A percentile compares a stretch with the other conserved stretches of the same genome.
Evolutionary conservation across 1,140 invertebrate genomes (phyloP).

Genomic region (Drosophila serrata): DNA sequence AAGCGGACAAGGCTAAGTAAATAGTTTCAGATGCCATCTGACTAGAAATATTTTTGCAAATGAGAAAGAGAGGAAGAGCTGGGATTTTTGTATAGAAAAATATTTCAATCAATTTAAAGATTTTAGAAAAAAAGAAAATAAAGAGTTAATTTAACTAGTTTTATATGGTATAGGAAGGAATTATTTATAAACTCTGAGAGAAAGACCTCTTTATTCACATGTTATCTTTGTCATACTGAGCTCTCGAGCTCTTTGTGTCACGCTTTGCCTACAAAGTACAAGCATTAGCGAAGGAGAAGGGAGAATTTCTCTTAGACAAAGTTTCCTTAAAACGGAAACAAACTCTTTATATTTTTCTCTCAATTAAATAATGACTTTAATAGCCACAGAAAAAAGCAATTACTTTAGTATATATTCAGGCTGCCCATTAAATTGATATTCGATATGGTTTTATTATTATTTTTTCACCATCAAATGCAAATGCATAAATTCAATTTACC

Average conservation of each 20-base stretch:
- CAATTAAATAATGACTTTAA: not conserved
- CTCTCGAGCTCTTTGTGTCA: not conserved
- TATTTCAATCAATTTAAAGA: not conserved
- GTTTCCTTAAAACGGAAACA: too few relatives aligned
- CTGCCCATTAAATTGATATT: slow-evolving; percentile 27
- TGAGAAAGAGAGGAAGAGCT: not conserved
- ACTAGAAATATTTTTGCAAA: slow-evolving; percentile 2
- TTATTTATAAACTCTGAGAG: not conserved
- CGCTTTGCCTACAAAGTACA: not conserved
- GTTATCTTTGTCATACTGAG: too few relatives aligned
- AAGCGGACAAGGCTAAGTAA: slow-evolving; percentile 12
- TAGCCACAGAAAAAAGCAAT: not conserved
- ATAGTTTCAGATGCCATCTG: slow-evolving; percentile 37
- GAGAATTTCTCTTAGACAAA: too few relatives aligned
- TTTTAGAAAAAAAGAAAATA: not conserved
- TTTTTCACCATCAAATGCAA: slow-evolving; percentile 27
- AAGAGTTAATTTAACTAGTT: not conserved
- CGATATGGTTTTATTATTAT: slow-evolving; percentile 6
- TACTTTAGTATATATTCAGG: slow-evolving; percentile 5
- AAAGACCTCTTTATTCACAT: not conserved
- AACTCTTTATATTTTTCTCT: not conserved
- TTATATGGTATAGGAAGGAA: not conserved
- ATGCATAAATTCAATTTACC: slow-evolving; percentile 79
- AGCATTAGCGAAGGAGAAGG: not conserved
- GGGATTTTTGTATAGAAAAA: not conserved